A percentile compares a stretch with the other conserved stretches of the same genome.
Conservation (phyloP, 2,888 invertebrate species). For the Morpho deidamia region DNA sequence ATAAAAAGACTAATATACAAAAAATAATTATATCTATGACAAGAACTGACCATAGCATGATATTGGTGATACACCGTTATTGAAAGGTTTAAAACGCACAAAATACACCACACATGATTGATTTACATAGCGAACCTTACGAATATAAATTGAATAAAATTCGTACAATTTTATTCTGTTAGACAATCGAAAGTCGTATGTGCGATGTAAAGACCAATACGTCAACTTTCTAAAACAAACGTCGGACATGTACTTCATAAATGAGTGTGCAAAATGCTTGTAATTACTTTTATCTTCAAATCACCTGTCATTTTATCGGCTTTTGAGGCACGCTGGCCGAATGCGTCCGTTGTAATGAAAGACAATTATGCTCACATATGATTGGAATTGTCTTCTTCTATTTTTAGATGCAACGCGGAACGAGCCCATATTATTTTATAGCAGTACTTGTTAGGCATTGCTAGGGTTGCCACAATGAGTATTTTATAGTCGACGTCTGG, state of each 20-base stretch:
- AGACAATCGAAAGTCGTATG: constrained; percentile 1
- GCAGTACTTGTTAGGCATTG: constrained; percentile 1
- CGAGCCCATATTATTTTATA: constrained; percentile 5
- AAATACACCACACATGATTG: background rate
- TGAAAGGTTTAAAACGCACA: no score
- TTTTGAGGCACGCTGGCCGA: constrained; percentile 1
- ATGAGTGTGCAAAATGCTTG: constrained; percentile 31
- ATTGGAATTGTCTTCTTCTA: constrained; percentile 4
- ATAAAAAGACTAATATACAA: no score
- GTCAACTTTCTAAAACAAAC: constrained; percentile 36
- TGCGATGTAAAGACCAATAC: constrained; percentile 10
- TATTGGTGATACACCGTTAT: no score
- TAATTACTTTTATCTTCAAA: constrained; percentile 36
- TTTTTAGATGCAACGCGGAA: constrained; percentile 8
- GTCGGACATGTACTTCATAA: constrained; percentile 23
- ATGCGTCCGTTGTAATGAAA: constrained; percentile 21
- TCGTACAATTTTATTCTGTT: no score
- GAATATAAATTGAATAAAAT: no score
- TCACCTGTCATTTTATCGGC: constrained; percentile 29
- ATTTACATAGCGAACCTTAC: no score
- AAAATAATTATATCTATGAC: no score
- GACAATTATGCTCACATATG: constrained; percentile 7
- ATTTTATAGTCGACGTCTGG: no score
- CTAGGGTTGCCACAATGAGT: background rate
- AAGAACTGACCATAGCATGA: no score